phyloP scores from a whole-genome alignment of 2,797 vertebrate genomes.

The Enteromius mattozi region DNA sequence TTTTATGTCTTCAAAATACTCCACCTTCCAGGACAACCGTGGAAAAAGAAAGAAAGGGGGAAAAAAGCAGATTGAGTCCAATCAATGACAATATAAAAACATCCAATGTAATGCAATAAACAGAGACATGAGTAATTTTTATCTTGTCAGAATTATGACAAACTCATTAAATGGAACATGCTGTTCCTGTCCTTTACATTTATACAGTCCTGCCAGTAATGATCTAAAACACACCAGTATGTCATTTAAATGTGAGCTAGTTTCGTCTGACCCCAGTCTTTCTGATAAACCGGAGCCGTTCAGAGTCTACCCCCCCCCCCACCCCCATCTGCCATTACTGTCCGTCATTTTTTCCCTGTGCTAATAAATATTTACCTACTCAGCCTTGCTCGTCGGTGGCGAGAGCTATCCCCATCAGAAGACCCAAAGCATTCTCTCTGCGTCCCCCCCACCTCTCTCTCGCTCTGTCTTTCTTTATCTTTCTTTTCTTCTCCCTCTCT shows the following conservation, averaged over 20 bases:
- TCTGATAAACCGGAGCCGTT: constrained; percentile 3
- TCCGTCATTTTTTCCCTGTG: constrained; percentile 47
- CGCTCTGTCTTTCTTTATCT: constrained; percentile 61
- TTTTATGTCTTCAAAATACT: constrained; percentile 74
- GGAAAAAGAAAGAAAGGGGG: constrained; percentile 7
- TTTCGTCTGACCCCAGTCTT: constrained; percentile 19
- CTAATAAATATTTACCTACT: constrained; percentile 83
- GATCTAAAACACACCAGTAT: constrained; percentile 4
- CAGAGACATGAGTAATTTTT: not conserved
- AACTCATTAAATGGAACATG: not conserved
- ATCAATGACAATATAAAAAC: constrained; percentile 59
- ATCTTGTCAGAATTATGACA: not conserved
- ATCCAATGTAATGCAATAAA: too few species aligned
- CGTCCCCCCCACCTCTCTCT: constrained; percentile 67
- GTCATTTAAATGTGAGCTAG: constrained; percentile 20
- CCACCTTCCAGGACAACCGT: constrained; percentile 73
- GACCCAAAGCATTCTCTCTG: constrained; percentile 67
- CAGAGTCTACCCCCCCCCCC: constrained; percentile 19
- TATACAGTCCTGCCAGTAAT: not conserved
- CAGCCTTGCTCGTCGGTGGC: constrained; percentile 74
- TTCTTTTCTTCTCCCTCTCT: constrained; percentile 56
- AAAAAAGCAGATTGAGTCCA: constrained; percentile 63
- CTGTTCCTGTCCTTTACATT: not conserved
- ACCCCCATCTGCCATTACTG: constrained; percentile 42
- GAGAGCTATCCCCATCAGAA: constrained; percentile 81